phyloP scores from a whole-genome alignment of 2,888 invertebrate species.

The Atrina japonica region DNA sequence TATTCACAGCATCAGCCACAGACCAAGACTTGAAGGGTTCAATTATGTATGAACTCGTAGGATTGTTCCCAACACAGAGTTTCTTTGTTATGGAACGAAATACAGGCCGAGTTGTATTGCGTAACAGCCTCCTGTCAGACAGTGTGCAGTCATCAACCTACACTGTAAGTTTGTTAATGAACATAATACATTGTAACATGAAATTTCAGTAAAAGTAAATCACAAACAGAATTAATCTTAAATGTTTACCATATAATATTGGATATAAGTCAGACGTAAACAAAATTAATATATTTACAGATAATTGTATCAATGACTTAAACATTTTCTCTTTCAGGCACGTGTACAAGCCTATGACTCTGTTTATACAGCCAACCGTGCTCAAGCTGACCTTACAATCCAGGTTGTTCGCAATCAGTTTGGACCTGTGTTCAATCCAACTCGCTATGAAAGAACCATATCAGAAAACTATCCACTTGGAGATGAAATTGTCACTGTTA shows the following conservation, averaged over 20 bases:
- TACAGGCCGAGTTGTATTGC: constrained; percentile 56
- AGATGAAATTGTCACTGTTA: constrained; percentile 87
- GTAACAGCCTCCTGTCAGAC: constrained; percentile 65
- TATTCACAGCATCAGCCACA: constrained; percentile 59
- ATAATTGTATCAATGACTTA: too few relatives aligned
- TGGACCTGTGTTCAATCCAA: constrained; percentile 57
- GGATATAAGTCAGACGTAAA: too few relatives aligned
- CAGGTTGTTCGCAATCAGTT: constrained; percentile 62
- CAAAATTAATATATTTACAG: too few relatives aligned
- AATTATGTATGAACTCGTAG: constrained; percentile 59
- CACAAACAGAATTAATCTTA: too few relatives aligned
- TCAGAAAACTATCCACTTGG: constrained; percentile 70
- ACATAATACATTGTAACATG: too few relatives aligned
- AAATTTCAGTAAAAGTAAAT: too few relatives aligned
- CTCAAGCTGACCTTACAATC: constrained; percentile 56
- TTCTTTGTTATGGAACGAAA: constrained; percentile 58
- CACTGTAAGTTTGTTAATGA: constrained; percentile 68
- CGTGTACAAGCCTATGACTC: constrained; percentile 65
- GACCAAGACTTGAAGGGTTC: constrained; percentile 64
- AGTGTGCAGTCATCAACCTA: constrained; percentile 64
- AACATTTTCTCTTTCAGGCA: constrained; percentile 45
- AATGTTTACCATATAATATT: too few relatives aligned
- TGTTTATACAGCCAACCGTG: constrained; percentile 53
- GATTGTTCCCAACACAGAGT: constrained; percentile 64
- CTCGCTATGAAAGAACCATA: constrained; percentile 59